Conservation (phyloP, 2,888 invertebrate species). For the Timandra comae region DNA sequence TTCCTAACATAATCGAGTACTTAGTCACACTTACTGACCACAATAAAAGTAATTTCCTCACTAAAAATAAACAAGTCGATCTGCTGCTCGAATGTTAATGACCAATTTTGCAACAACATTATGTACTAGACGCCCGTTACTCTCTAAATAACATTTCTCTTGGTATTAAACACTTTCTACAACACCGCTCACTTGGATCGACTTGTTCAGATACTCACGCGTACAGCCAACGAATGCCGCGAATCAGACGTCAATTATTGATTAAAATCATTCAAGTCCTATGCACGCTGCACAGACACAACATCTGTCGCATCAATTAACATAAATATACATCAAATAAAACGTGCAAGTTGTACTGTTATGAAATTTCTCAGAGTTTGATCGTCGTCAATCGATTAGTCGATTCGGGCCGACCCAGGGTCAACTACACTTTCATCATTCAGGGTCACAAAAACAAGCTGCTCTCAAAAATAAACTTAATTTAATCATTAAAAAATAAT, state of each 20-base stretch:
- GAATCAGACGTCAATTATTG: no score
- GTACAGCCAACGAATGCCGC: no score
- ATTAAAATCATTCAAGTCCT: constrained; percentile 7
- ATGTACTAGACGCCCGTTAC: no score
- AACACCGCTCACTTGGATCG: neutral
- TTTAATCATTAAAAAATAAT: constrained; percentile 17
- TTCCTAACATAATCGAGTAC: no score
- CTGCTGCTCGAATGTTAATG: no score
- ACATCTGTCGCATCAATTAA: neutral
- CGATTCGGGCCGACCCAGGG: constrained; percentile 17
- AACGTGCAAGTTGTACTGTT: constrained; percentile 3
- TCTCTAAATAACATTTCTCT: no score
- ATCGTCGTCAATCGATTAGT: constrained; percentile 18
- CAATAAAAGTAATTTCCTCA: no score
- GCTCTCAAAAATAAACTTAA: constrained; percentile 18
- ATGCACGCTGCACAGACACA: neutral
- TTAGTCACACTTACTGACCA: no score
- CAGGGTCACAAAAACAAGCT: constrained; percentile 19
- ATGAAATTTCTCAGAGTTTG: constrained; percentile 13
- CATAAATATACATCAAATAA: constrained; percentile 6
- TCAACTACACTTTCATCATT: constrained; percentile 19
- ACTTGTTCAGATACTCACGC: no score
- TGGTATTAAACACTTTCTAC: no score
- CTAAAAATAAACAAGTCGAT: no score
- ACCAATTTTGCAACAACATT: no score